Base-by-base conservation (phyloP, 2,888 invertebrate species). In the Cremastinae sp. region DNA sequence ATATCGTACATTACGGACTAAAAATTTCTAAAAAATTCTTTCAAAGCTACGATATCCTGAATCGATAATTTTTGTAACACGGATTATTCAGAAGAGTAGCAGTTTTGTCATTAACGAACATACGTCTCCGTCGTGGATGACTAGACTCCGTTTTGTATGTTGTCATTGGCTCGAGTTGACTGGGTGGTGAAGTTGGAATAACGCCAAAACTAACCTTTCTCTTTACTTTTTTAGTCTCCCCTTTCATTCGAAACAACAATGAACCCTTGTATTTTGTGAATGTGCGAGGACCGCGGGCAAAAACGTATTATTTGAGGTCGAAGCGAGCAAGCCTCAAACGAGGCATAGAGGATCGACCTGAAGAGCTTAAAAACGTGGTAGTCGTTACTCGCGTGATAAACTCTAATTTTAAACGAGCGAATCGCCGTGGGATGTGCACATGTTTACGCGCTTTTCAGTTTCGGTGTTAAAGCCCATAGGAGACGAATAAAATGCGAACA, bases 101-200 rank as follows among this genome's bases (percentile, higher is more conserved):
- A 83, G 82, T 80, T 83, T 83, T 75, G 74, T 59, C 74, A 78
- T 68, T 81, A 82, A 83, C 80, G 79, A 84, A 81, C 80, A 77
- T 79, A 78, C 72, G 78, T 45, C 73, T 71, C 78, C 71, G 61
- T 71, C 70, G 74, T 69, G 76, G 64, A 56, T 68, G 78, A 72
- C 73, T 80, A 73, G 68, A 77, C 79, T 83, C 81, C 81, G 80
- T 80, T 83, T 80, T 75, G 78, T 80, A 82, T 80, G 82, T 82
- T 83, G 81, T 78, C 78, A 79, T 68, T 49, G 61, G 61, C 22
- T 16, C 64, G 41, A 39, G 55, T 64, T 53, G 64, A 69, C 59
- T 43, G 47, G 62, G 45, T 49, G 56, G 41, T 59, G 53, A 35
- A 64, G 79, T 74, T 82, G 84, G 83, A 84, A 82, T 79, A 80